Evolutionary conservation across 2,113 vertebrate genomes (phyloP).

Genomic region (Cygnus atratus): DNA sequence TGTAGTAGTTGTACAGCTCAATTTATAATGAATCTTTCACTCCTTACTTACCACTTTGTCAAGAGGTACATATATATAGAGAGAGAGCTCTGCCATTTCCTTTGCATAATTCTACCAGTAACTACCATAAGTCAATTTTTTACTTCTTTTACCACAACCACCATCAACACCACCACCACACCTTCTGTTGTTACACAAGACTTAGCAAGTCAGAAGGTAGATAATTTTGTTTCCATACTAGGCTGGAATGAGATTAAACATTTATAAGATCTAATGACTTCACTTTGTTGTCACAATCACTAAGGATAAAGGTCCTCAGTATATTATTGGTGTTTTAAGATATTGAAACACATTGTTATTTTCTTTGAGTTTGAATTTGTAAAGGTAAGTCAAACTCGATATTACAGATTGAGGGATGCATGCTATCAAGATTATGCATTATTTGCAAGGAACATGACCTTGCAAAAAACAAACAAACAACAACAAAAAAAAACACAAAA

Average conservation of each 20-base stretch:
- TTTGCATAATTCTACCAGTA: neutral
- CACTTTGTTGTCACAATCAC: neutral
- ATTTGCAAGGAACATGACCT: neutral
- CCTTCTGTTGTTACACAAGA: accelerated
- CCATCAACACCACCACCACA: neutral
- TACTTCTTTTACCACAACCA: neutral
- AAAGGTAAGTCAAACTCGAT: neutral
- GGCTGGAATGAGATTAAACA: neutral
- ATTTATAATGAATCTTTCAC: constrained; percentile 8
- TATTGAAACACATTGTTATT: neutral
- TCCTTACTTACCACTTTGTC: neutral
- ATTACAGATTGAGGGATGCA: neutral
- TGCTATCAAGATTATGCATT: neutral
- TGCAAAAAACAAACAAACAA: neutral
- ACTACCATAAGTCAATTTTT: neutral
- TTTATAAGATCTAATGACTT: neutral
- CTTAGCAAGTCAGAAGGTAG: neutral
- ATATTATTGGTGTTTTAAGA: neutral
- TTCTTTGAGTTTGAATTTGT: neutral
- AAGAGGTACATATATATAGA: neutral
- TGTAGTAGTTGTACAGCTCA: neutral
- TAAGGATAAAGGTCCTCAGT: neutral
- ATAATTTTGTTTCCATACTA: neutral
- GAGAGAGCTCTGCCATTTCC: neutral
- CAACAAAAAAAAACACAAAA: neutral